phyloP scores from a whole-genome alignment of 2,888 invertebrate genomes.

The Philaethria dido region DNA sequence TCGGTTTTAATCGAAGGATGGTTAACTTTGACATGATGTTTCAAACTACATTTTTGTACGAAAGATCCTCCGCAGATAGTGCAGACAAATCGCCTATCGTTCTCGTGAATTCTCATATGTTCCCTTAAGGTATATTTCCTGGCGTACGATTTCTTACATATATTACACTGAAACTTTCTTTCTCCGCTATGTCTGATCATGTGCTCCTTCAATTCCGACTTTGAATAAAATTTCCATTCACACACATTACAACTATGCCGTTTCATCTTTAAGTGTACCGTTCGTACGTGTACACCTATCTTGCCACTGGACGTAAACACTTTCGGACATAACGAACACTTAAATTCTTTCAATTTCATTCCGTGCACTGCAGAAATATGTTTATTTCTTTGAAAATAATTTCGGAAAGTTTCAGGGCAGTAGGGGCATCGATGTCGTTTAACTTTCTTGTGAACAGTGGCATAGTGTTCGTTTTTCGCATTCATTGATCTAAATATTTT shows the following conservation, averaged over 20 bases:
- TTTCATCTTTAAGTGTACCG: conserved; percentile 75
- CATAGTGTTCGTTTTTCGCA: conserved; percentile 75
- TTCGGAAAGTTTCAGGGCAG: conserved; percentile 69
- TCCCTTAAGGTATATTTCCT: conserved; percentile 73
- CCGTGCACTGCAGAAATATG: conserved; percentile 68
- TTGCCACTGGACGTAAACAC: conserved; percentile 71
- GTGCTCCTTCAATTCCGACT: conserved; percentile 80
- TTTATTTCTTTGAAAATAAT: conserved; percentile 75
- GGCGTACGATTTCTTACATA: conserved; percentile 80
- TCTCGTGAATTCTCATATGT: conserved; percentile 74
- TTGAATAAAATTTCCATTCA: conserved; percentile 81
- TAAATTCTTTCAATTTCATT: conserved; percentile 71
- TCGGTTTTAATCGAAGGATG: conserved; percentile 54
- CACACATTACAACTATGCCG: conserved; percentile 75
- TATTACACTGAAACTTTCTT: conserved; percentile 72
- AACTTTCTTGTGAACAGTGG: conserved; percentile 75
- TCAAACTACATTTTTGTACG: conserved; percentile 72
- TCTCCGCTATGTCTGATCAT: conserved; percentile 81
- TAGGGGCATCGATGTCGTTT: conserved; percentile 72
- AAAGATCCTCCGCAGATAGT: conserved; percentile 67
- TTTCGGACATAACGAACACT: conserved; percentile 69
- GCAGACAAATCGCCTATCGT: conserved; percentile 70
- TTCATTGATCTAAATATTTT: conserved; percentile 78
- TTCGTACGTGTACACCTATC: conserved; percentile 64
- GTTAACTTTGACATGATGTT: conserved; percentile 69